Conservation (phyloP, 2,113 vertebrate genomes). For the Trachemys scripta region DNA sequence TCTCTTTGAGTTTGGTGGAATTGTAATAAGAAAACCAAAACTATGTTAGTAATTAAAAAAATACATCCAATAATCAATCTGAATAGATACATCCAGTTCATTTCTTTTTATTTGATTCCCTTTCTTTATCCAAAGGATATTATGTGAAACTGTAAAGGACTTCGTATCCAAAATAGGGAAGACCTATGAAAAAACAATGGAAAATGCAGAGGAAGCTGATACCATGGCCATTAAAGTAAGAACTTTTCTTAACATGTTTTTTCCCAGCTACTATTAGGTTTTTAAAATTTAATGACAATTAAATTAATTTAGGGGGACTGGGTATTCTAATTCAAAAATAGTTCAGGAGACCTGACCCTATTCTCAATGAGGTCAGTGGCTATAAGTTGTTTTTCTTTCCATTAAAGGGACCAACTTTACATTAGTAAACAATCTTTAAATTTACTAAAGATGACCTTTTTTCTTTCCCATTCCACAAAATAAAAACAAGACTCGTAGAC, state of each 20-base stretch:
- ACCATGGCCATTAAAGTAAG: slow-evolving; percentile 93
- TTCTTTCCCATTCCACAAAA: neutral
- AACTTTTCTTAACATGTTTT: neutral
- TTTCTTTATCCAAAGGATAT: slow-evolving; percentile 83
- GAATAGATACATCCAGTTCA: neutral
- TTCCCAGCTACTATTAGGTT: neutral
- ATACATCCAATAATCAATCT: neutral
- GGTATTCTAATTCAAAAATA: neutral
- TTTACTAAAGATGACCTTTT: neutral
- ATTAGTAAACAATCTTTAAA: neutral
- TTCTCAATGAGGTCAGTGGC: neutral
- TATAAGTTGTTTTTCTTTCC: slow-evolving; percentile 1
- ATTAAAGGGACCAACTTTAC: neutral
- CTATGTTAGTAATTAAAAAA: neutral
- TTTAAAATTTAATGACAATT: neutral
- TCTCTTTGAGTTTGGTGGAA: neutral
- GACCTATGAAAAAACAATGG: slow-evolving; percentile 89
- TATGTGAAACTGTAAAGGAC: slow-evolving; percentile 97
- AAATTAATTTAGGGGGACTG: neutral
- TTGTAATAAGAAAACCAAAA: neutral
- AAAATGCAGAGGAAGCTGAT: slow-evolving; percentile 90
- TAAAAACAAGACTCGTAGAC: neutral
- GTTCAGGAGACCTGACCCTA: neutral
- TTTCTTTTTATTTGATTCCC: neutral
- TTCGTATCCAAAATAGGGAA: slow-evolving; percentile 98